Percentiles rank a stretch among this genome's conserved stretches.
Evolutionary conservation across 2,113 vertebrate genomes (phyloP).

Genomic region (Caloenas nicobarica): DNA sequence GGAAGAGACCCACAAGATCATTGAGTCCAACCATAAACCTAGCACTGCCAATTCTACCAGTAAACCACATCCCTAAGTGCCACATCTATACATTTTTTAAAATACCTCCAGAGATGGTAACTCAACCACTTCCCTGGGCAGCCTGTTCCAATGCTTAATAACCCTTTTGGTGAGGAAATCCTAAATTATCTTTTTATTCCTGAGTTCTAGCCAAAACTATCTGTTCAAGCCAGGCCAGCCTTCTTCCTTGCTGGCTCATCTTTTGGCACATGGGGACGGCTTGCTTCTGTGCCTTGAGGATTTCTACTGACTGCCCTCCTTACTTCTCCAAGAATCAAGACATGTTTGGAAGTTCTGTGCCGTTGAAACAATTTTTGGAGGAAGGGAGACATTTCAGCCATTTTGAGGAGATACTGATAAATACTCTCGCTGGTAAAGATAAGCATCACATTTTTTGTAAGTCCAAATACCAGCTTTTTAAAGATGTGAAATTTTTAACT

Average conservation of each 20-base stretch:
- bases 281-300: neutral
- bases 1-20: neutral
- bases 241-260: accelerated
- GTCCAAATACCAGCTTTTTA: neutral
- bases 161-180: neutral
- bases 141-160: neutral
- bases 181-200: too few species aligned
- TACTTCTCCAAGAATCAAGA: neutral
- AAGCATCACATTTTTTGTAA: neutral
- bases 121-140: neutral
- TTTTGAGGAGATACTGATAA: neutral
- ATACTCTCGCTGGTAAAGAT: neutral
- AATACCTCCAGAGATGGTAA: neutral
- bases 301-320: neutral
- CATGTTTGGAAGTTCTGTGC: neutral
- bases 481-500: neutral
- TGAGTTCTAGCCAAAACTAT: too few species aligned
- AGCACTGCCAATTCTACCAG: neutral
- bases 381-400: neutral
- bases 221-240: neutral
- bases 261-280: accelerated
- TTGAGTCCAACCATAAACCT: accelerated
- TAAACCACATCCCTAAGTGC: neutral
- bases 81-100: neutral
- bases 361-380: neutral